Percentiles rank a stretch among this genome's conserved stretches.
Conservation (phyloP, 2,797 vertebrate species). For the Apogon talboti region DNA sequence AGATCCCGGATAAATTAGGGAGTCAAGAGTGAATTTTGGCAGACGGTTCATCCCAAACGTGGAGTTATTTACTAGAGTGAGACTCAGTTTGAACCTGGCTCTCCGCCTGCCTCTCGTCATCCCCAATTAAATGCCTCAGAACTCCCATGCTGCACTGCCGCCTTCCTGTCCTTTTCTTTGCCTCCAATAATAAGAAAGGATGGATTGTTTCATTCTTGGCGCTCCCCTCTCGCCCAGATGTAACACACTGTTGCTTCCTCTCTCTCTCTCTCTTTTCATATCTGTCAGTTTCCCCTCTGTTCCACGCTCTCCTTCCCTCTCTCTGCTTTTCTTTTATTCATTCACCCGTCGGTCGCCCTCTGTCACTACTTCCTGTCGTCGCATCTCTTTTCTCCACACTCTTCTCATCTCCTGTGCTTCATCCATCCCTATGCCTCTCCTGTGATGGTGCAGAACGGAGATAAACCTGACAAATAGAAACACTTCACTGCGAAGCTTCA, state of each 20-base stretch:
- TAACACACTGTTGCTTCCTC: constrained; percentile 55
- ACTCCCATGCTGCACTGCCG: constrained; percentile 70
- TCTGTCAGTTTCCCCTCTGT: constrained; percentile 46
- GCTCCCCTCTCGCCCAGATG: constrained; percentile 67
- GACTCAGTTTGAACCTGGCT: constrained; percentile 51
- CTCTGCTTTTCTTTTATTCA: constrained; percentile 49
- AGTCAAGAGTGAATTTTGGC: not conserved
- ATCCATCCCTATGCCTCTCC: constrained; percentile 35
- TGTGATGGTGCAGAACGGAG: constrained; percentile 40
- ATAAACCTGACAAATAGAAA: constrained; percentile 40
- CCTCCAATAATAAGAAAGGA: constrained; percentile 72
- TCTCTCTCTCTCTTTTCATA: constrained; percentile 53
- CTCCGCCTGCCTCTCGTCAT: constrained; percentile 34
- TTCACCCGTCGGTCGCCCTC: constrained; percentile 45
- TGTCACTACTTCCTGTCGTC: constrained; percentile 36
- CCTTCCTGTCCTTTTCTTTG: constrained; percentile 62
- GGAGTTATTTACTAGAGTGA: constrained; percentile 13
- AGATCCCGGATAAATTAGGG: not conserved
- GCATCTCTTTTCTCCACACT: constrained; percentile 41
- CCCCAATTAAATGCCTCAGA: constrained; percentile 59
- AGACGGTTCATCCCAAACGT: constrained; percentile 14
- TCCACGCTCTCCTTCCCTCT: constrained; percentile 20
- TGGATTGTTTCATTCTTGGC: constrained; percentile 74
- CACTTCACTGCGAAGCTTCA: not conserved
- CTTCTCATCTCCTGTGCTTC: constrained; percentile 34